Evolutionary conservation across 2,888 invertebrate genomes (phyloP).

Genomic region (Synergus laeviventris): DNA sequence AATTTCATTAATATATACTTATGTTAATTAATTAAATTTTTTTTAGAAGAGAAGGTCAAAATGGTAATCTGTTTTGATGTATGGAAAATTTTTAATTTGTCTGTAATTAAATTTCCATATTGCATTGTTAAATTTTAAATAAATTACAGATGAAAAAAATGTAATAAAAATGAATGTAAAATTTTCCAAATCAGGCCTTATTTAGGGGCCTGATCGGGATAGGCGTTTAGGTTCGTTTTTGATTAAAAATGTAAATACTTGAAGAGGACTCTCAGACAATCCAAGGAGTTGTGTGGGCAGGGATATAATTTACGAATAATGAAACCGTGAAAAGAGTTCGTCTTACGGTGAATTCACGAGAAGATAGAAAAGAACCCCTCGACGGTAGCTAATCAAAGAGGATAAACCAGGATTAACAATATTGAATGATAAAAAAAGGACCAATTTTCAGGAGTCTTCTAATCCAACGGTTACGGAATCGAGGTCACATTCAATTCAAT

Average conservation of each 20-base stretch:
- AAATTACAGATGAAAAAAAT: too few species aligned
- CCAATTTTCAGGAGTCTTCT: slow-evolving; percentile 41
- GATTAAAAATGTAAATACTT: not conserved
- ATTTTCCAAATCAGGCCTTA: too few species aligned
- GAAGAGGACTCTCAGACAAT: not conserved
- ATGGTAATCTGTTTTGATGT: not conserved
- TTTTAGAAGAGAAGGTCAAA: not conserved
- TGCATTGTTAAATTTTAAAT: not conserved
- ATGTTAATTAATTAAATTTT: not conserved
- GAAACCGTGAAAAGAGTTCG: slow-evolving; percentile 21
- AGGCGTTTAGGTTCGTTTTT: not conserved
- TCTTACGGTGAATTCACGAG: slow-evolving; percentile 10
- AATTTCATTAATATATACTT: too few species aligned
- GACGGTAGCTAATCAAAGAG: slow-evolving; percentile 61
- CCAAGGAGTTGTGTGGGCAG: not conserved
- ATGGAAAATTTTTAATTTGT: not conserved
- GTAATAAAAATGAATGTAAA: too few species aligned
- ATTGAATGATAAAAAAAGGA: slow-evolving; percentile 60
- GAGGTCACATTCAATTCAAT: slow-evolving; percentile 64
- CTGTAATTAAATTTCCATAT: not conserved
- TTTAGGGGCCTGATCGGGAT: too few species aligned
- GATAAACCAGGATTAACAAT: slow-evolving; percentile 65
- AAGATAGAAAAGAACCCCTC: slow-evolving; percentile 39
- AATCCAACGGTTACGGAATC: slow-evolving; percentile 59
- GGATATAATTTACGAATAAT: slow-evolving; percentile 27